Evolutionary conservation across 2,888 invertebrate genomes (phyloP).

Genomic region (Iphiclides podalirius): DNA sequence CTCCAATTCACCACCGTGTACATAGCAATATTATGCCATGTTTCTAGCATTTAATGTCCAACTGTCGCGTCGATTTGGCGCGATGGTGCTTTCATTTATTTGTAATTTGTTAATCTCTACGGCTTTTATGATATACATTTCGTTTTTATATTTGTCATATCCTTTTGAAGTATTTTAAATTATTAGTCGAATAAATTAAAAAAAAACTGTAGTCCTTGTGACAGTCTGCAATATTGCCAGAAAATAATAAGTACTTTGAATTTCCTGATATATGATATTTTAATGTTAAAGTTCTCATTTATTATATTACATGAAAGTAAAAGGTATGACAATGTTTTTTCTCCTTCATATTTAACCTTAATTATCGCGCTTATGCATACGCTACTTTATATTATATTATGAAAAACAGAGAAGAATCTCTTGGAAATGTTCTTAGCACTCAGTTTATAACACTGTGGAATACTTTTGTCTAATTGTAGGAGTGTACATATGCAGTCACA

Average conservation of each 20-base stretch:
- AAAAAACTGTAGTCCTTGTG: no score
- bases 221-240: no score
- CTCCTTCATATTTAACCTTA: neutral
- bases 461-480: neutral
- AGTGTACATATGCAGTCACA: conserved; percentile 3
- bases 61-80: neutral
- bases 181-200: no score
- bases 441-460: neutral
- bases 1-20: neutral
- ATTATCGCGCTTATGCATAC: neutral
- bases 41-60: conserved; percentile 15
- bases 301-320: neutral
- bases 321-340: neutral
- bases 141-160: neutral
- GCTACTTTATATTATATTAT: neutral
- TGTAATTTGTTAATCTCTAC: neutral
- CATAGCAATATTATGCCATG: conserved; percentile 4
- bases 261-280: no score
- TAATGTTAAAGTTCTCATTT: no score
- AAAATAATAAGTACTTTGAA: no score
- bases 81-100: neutral
- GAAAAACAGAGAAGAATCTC: conserved; percentile 1
- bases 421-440: neutral
- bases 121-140: neutral
- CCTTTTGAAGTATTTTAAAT: neutral